These are phyloP conservation scores for Laterallus jamaicensis DNA, from an alignment of 2,113 vertebrate species.

Conservation along the genomic window DNA sequence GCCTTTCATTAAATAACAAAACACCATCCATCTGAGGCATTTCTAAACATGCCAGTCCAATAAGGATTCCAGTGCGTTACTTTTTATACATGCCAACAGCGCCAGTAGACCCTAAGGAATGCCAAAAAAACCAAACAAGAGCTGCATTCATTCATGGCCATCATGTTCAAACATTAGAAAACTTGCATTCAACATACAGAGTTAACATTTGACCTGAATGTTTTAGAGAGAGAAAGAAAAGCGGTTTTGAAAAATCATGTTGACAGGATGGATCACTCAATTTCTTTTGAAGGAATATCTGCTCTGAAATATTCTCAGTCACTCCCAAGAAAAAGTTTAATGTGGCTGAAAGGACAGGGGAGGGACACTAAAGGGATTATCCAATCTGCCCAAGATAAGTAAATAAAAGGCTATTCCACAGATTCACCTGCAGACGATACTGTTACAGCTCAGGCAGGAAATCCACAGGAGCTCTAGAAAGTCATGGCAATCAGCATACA, in stretches of 20 bases:
- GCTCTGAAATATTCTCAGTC: neutral
- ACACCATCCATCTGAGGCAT: conserved; percentile 42
- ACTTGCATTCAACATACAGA: conserved; percentile 39
- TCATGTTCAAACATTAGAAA: conserved; percentile 47
- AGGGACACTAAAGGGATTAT: neutral
- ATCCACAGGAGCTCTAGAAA: neutral
- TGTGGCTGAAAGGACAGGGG: neutral
- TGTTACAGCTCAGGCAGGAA: neutral
- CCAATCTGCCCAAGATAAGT: neutral
- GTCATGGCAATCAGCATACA: neutral
- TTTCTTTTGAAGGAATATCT: conserved; percentile 13
- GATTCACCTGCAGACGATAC: neutral
- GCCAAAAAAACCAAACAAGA: conserved; percentile 63
- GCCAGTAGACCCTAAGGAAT: conserved; percentile 29
- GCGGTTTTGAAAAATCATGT: conserved; percentile 9
- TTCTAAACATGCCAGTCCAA: conserved; percentile 51
- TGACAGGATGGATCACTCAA: neutral
- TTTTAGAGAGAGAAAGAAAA: conserved; percentile 26
- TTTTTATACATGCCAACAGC: conserved; percentile 11
- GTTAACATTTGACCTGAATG: conserved; percentile 40
- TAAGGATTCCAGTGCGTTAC: conserved; percentile 38
- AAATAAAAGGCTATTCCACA: neutral
- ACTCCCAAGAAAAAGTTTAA: conserved; percentile 32
- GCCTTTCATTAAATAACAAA: conserved; percentile 62
- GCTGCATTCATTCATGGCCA: conserved; percentile 34